Percentiles rank a stretch among this genome's conserved stretches.
Conservation (phyloP, 2,888 invertebrate genomes). For the Nebria brevicollis region DNA sequence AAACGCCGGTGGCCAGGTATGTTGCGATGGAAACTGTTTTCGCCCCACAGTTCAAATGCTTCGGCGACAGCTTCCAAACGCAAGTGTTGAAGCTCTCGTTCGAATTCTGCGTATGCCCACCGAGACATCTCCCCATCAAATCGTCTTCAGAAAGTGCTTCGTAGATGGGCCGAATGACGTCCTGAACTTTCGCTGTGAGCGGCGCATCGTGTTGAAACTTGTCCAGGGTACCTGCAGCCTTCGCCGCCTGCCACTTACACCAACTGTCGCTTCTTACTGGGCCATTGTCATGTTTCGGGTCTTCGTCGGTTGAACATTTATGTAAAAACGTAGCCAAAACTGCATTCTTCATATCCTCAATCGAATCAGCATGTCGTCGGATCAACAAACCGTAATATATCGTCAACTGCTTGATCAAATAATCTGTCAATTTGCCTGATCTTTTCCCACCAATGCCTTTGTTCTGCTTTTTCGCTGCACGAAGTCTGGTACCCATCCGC, state of each 20-base stretch:
- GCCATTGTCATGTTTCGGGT: no score
- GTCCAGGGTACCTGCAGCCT: slow-evolving; percentile 20
- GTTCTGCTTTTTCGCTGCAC: neutral
- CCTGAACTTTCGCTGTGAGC: slow-evolving; percentile 39
- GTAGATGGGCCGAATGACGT: slow-evolving; percentile 46
- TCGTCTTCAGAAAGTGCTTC: slow-evolving; percentile 48
- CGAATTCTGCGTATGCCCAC: no score
- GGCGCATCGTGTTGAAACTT: slow-evolving; percentile 25
- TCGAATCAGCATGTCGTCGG: no score
- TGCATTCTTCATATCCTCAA: slow-evolving; percentile 51
- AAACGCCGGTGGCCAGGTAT: no score
- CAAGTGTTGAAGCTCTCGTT: no score
- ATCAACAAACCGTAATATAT: no score
- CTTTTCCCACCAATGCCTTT: neutral
- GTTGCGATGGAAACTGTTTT: no score
- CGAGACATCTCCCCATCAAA: slow-evolving; percentile 14
- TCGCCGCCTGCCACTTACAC: slow-evolving; percentile 37
- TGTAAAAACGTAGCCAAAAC: slow-evolving; percentile 53
- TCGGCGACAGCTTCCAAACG: no score
- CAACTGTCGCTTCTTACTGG: no score
- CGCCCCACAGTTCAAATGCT: no score
- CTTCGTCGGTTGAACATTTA: slow-evolving; percentile 51
- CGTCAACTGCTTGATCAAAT: slow-evolving; percentile 51
- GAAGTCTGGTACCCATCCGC: slow-evolving; percentile 8
- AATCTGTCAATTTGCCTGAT: slow-evolving; percentile 21